phyloP scores from a whole-genome alignment of 2,797 vertebrate species.

The Furcifer pardalis region DNA sequence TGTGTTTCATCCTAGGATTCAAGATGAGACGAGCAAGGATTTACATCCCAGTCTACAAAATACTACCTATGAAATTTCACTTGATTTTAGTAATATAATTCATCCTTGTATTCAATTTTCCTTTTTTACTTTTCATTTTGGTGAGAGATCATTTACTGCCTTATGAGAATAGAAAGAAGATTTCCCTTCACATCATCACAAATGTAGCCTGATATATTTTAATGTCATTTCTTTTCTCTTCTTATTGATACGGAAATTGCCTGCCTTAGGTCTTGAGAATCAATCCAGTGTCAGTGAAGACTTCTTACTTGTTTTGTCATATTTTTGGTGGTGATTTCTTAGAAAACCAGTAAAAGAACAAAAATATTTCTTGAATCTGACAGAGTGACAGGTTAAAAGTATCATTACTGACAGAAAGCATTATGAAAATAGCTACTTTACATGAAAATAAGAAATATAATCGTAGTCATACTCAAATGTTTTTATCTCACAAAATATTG shows the following conservation, averaged over 20 bases:
- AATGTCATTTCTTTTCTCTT: constrained; percentile 48
- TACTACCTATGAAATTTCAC: background rate
- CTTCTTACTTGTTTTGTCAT: constrained; percentile 9
- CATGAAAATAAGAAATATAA: constrained; percentile 40
- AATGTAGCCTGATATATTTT: constrained; percentile 40
- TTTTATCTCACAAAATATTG: constrained; percentile 39
- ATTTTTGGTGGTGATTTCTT: background rate
- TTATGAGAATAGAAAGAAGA: constrained; percentile 35
- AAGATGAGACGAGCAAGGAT: background rate
- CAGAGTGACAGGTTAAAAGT: background rate
- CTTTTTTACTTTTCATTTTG: constrained; percentile 37
- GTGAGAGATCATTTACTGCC: constrained; percentile 17
- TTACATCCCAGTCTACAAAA: too few species aligned
- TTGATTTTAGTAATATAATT: background rate
- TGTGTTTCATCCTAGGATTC: too few species aligned
- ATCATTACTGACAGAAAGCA: constrained; percentile 11
- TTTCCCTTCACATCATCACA: constrained; percentile 24
- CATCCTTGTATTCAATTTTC: constrained; percentile 18
- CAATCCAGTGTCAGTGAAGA: constrained; percentile 36
- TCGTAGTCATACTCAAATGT: constrained; percentile 43
- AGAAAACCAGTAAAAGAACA: constrained; percentile 24
- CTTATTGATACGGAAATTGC: constrained; percentile 51
- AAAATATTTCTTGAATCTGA: constrained; percentile 26
- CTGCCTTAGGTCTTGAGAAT: constrained; percentile 44
- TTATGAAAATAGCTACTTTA: constrained; percentile 34